Base-by-base conservation (phyloP, 1,140 invertebrate genomes). In the Pseudachorutes palmiensis region DNA sequence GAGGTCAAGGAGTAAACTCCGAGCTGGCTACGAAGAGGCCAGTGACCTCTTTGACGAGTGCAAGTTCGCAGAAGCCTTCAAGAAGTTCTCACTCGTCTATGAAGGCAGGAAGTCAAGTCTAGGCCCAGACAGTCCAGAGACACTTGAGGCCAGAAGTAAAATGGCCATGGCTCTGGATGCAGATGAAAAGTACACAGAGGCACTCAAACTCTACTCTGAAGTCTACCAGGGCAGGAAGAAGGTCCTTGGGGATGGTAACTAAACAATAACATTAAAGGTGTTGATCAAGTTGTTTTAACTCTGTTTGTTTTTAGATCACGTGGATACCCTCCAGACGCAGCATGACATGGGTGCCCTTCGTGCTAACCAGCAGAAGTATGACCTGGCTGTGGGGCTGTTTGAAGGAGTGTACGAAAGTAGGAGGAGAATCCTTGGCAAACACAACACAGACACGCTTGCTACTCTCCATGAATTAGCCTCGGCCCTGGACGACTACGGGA, bases 281-380 rank as follows among this genome's bases (percentile, higher is more conserved):
- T n/a, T n/a, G n/a, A n/a, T n/a, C n/a, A n/a, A n/a, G n/a, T n/a
- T n/a, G n/a, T n/a, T n/a, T n/a, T n/a, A n/a, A n/a, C n/a, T n/a
- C n/a, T n/a, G n/a, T n/a, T n/a, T n/a, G n/a, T n/a, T 30, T 12
- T 26, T 22, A 55, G 51, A 55, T 55, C 51, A 70, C 32, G 24
- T 26, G n/a, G 68, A 66, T 9, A 70, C 68, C 1, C 24, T 70
- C 0, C 31, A 57, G 14, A 66, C 64, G 5, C 28, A 63, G 31
- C 59, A 70, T 60, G 58, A 70, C 61, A 66, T 70, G 60, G 69
- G 64, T n/a, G 57, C 51, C 14, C 60, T 64, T 14, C 31, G 55
- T 24, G 62, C 48, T 1, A 66, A 67, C 48, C 65, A 65, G 32
- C 48, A 64, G 26, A 67, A 65, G 29, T 64, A 70, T 30, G 69